A percentile compares a stretch with the other conserved stretches of the same genome.
These are phyloP conservation scores for Cyclopterus lumpus DNA, from an alignment of 2,797 vertebrate species.

Conservation along the genomic window DNA sequence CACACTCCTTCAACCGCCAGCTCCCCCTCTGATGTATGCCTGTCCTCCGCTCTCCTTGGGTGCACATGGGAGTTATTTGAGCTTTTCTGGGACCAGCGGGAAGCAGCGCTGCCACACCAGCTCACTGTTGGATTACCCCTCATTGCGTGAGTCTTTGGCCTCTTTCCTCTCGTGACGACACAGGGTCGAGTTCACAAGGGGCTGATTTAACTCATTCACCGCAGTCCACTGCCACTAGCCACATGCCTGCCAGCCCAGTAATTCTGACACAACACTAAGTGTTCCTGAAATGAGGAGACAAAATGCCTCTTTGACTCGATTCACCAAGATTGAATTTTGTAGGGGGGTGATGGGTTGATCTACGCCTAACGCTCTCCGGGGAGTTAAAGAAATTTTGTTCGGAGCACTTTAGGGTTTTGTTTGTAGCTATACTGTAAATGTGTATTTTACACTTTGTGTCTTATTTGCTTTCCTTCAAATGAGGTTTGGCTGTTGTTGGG, in stretches of 20 bases:
- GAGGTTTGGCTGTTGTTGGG: constrained; percentile 13
- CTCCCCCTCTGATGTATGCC: constrained; percentile 73
- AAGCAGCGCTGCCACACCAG: constrained; percentile 74
- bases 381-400: constrained; percentile 61
- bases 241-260: constrained; percentile 77
- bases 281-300: constrained; percentile 76
- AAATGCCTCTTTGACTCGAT: constrained; percentile 74
- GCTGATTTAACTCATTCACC: constrained; percentile 86
- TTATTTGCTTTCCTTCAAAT: constrained; percentile 23
- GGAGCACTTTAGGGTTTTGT: constrained; percentile 41
- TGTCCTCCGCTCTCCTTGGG: constrained; percentile 77
- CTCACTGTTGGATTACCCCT: constrained; percentile 79
- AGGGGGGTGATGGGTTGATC: constrained; percentile 60
- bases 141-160: constrained; percentile 79
- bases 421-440: constrained; percentile 38
- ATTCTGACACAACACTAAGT: constrained; percentile 71
- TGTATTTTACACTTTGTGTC: constrained; percentile 31
- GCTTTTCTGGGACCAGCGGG: constrained; percentile 78
- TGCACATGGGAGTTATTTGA: constrained; percentile 81
- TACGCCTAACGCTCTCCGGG: constrained; percentile 49
- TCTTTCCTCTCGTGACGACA: constrained; percentile 75
- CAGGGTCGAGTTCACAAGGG: constrained; percentile 70
- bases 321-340: constrained; percentile 65
- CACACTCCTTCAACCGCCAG: constrained; percentile 64
- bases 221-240: constrained; percentile 78